Percentiles rank a stretch among this genome's conserved stretches.
Evolutionary conservation across 2,113 vertebrate genomes (phyloP).

Genomic region (Oxygymnocypris stewartii): DNA sequence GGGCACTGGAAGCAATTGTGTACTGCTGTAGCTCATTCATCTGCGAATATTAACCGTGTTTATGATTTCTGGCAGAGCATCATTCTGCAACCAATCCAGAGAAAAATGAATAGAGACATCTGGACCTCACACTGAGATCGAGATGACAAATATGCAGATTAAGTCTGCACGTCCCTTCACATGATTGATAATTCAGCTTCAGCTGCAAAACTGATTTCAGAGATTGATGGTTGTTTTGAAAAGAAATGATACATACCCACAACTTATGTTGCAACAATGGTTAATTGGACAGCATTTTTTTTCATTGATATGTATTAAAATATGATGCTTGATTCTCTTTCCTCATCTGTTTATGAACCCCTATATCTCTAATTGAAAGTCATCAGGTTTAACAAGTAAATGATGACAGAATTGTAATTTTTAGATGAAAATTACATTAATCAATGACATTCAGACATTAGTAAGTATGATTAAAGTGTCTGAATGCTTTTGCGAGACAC

Average conservation of each 20-base stretch:
- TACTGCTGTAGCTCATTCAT: not conserved
- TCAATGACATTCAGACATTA: not conserved
- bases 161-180: not conserved
- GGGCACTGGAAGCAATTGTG: conserved; percentile 1
- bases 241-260: not conserved
- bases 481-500: not conserved
- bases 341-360: too few relatives aligned
- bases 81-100: not conserved
- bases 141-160: conserved; percentile 41
- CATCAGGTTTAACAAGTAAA: not conserved
- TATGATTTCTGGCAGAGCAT: conserved; percentile 20
- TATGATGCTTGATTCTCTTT: too few relatives aligned
- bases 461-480: not conserved
- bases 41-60: conserved; percentile 32
- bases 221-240: conserved; percentile 27
- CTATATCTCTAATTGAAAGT: not conserved
- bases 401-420: not conserved
- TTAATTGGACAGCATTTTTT: not conserved
- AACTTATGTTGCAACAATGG: not conserved
- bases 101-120: conserved; percentile 26
- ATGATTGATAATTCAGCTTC: conserved; percentile 16
- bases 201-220: conserved; percentile 25
- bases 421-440: not conserved
- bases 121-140: conserved; percentile 30
- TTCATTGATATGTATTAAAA: not conserved